These are phyloP conservation scores for Epinephelus lanceolatus DNA, from an alignment of 2,113 vertebrate genomes.

Conservation along the genomic window DNA sequence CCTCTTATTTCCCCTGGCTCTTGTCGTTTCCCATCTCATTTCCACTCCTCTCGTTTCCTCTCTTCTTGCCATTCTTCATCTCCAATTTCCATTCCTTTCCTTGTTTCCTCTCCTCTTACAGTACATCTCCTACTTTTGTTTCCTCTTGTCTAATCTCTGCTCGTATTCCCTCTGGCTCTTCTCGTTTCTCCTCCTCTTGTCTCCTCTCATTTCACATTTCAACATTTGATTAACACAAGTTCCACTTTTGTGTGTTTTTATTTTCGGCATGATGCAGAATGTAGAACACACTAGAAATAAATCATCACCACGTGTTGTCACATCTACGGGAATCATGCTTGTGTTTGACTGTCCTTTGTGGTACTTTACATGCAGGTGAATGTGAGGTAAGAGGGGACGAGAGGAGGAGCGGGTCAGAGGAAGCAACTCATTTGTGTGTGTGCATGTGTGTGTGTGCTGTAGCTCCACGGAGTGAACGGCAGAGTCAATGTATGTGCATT, in stretches of 20 bases:
- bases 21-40: background rate
- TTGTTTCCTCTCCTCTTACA: no score
- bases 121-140: no score
- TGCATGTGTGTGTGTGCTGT: background rate
- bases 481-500: slow-evolving; percentile 34
- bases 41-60: no score
- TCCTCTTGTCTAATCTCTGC: no score
- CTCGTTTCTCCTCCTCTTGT: background rate
- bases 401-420: slow-evolving; percentile 25
- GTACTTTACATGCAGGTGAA: slow-evolving; percentile 9
- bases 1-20: background rate
- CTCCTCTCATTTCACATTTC: background rate
- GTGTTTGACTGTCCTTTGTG: background rate
- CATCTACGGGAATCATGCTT: background rate
- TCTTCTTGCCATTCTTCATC: no score
- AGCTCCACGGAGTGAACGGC: slow-evolving; percentile 1
- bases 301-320: background rate
- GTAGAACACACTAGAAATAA: background rate
- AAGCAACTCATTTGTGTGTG: slow-evolving; percentile 18
- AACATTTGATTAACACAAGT: background rate
- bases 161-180: background rate
- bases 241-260: background rate
- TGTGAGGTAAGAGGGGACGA: slow-evolving; percentile 20
- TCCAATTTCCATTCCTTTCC: background rate
- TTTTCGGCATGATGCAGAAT: background rate